Evolutionary conservation across 2,888 invertebrate genomes (phyloP).

Genomic region (Cryptus viduatorius): DNA sequence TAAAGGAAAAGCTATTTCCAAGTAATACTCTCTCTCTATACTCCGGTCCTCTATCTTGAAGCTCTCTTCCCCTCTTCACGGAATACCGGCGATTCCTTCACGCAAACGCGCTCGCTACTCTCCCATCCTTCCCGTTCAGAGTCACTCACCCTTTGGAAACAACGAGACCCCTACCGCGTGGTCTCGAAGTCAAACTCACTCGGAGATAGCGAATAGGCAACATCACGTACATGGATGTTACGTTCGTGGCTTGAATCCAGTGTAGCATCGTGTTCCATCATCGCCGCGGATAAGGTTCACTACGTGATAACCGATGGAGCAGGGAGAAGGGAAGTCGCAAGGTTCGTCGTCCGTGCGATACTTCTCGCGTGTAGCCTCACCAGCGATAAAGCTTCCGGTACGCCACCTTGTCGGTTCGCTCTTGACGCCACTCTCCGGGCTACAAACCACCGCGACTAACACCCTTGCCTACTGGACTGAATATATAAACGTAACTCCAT

Average conservation of each 20-base stretch:
- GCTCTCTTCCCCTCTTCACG: neutral
- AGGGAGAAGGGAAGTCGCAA: constrained; percentile 36
- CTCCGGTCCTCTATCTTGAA: neutral
- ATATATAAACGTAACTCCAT: neutral
- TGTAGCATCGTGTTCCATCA: constrained; percentile 62
- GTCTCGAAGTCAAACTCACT: constrained; percentile 7
- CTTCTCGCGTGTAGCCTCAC: constrained; percentile 71
- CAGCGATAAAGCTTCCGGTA: constrained; percentile 72
- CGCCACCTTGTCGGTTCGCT: constrained; percentile 66
- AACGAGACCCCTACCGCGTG: constrained; percentile 9
- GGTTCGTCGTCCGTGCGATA: constrained; percentile 48
- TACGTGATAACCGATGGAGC: constrained; percentile 76
- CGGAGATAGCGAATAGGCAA: constrained; percentile 10
- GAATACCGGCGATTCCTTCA: neutral
- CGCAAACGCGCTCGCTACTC: neutral
- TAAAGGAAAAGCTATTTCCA: neutral
- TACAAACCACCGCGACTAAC: neutral
- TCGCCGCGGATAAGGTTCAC: constrained; percentile 75
- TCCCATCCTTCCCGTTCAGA: neutral
- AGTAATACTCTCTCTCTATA: neutral
- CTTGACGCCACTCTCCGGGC: constrained; percentile 38
- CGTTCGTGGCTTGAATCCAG: constrained; percentile 51
- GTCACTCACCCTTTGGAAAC: neutral
- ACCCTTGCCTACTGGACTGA: neutral
- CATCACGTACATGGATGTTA: constrained; percentile 34